These are phyloP conservation scores for Napeogenes sylphis DNA, from an alignment of 2,888 invertebrate species.

Conservation along the genomic window DNA sequence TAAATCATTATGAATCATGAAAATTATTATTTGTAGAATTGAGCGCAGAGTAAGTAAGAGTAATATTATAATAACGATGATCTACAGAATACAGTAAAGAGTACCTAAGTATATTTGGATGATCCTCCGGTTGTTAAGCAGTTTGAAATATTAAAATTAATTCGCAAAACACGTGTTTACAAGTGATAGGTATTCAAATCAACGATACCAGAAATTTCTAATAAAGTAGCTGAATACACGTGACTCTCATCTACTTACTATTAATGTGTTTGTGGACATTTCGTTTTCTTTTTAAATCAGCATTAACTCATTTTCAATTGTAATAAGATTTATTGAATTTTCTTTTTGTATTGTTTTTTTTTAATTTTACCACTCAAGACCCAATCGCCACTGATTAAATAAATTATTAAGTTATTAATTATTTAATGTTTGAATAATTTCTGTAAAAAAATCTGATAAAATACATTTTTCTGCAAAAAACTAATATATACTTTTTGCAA, in stretches of 20 bases:
- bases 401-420: no score
- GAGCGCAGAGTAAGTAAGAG: not conserved
- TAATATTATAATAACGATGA: not conserved
- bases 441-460: no score
- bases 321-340: conserved; percentile 28
- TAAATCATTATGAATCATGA: no score
- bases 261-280: conserved; percentile 32
- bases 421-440: no score
- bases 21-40: conserved; percentile 4
- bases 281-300: conserved; percentile 29
- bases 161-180: conserved; percentile 41
- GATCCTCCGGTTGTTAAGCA: no score
- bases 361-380: not conserved
- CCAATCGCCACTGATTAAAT: no score
- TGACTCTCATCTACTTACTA: conserved; percentile 36
- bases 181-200: conserved; percentile 39
- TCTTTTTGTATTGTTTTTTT: conserved; percentile 7
- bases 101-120: no score
- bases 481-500: no score
- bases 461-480: no score
- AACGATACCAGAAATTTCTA: conserved; percentile 34
- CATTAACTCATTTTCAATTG: conserved; percentile 27
- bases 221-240: conserved; percentile 38
- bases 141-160: conserved; percentile 35
- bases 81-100: not conserved